Evolutionary conservation across 2,888 invertebrate genomes (phyloP), one percentile per base, ranked within the genome.

Genomic region (Sialis fuliginosa): DNA sequence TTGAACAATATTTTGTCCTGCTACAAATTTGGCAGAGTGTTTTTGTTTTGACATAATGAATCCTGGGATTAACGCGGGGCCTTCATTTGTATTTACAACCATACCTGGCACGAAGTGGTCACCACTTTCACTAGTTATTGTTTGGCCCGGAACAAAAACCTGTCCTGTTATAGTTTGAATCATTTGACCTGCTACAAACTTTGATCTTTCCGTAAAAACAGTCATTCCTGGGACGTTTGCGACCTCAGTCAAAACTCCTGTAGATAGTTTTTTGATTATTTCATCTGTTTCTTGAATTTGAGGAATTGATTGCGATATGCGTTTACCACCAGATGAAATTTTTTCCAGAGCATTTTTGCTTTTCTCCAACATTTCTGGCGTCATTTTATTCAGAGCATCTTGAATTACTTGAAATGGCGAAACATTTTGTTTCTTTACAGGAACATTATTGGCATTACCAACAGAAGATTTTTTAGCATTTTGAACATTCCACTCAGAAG

Each of bases 141-240:
- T 80, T 62, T 83, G 82, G 4, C 85, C 85, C 0, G 85, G 82
- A 9, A 84, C 75, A 58, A 85, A 85, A 41, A 79, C 64, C 33
- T 75, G 72, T 2, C 83, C 83, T 48, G 71, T 72, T 43, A 80
- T 78, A 0, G 81, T 81, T 51, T 77, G 74, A 2, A 85, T 64
- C 55, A 79, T 75, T 64, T 83, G 81, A 1, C 85, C 84, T 2
- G 78, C 72, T 42, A 85, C 62, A 60, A 84, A 82, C 54, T 73
- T 77, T 56, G 79, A 79, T 56, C 77, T 78, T 45, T 78, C 74
- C 48, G 79, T 75, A 49, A 78, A 72, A 46, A 84, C 53, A 49
- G 60, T 72, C 12, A 81, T 65, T 37, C 81, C 81, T 33, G 76
- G 71, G 10, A 81, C 70, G 56, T 76, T 73, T 44, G 75, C 72